A percentile compares a stretch with the other conserved stretches of the same genome.
These are phyloP conservation scores for Syrista parreyssii DNA, from an alignment of 2,888 invertebrate genomes.

Conservation along the genomic window DNA sequence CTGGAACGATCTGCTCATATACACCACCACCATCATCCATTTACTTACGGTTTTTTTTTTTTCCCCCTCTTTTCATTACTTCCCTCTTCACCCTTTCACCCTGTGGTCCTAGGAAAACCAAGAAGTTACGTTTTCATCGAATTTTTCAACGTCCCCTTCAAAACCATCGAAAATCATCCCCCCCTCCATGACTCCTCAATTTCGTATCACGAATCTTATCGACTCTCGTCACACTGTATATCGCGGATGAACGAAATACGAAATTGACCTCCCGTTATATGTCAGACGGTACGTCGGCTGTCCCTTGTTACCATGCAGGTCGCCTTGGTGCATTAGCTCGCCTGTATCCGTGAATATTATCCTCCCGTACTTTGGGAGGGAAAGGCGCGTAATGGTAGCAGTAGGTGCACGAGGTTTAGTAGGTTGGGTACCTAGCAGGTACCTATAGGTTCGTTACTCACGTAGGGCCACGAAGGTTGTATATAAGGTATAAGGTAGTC, in stretches of 20 bases:
- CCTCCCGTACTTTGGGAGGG: constrained; percentile 45
- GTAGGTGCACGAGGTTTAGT: constrained; percentile 37
- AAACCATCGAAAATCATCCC: not conserved
- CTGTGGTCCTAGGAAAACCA: not conserved
- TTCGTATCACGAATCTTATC: not conserved
- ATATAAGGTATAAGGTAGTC: constrained; percentile 66
- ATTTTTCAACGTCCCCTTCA: not conserved
- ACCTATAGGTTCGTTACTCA: not conserved
- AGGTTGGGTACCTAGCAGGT: not conserved
- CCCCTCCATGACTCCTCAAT: too few relatives aligned
- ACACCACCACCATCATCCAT: not conserved
- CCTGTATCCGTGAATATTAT: constrained; percentile 65
- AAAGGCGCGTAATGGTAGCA: constrained; percentile 33
- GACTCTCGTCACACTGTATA: not conserved
- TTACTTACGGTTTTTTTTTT: not conserved
- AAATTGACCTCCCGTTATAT: not conserved
- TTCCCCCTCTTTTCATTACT: not conserved
- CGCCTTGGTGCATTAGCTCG: constrained; percentile 63
- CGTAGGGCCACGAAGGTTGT: constrained; percentile 29
- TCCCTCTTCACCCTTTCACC: not conserved
- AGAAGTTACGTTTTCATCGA: not conserved
- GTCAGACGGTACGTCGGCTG: not conserved
- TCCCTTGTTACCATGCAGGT: constrained; percentile 29
- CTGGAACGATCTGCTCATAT: not conserved
- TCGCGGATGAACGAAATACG: not conserved